Base-by-base conservation (phyloP, 2,797 vertebrate species). In the Sebastes ruberrimus region DNA sequence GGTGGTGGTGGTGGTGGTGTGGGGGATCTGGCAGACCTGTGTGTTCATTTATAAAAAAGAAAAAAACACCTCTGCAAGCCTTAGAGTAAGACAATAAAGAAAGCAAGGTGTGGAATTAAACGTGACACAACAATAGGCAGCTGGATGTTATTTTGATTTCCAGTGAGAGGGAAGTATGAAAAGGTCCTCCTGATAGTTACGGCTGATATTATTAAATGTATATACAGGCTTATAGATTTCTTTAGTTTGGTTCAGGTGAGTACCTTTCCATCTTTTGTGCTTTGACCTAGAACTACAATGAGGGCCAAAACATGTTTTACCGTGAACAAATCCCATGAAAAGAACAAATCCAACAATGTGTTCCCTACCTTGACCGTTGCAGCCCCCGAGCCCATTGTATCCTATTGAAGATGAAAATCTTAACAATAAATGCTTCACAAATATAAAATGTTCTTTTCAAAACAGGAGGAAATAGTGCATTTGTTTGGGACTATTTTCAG, bases 71-170 rank as follows among this genome's bases (percentile, higher is more conserved):
- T 69, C 64, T 65, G 71, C 56, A 30, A 53, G 35, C 28, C 35
- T 68, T 2, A n/a, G 75, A 86, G 74, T 27, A 7, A 60, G 49
- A 85, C 52, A 60, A 71, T 78, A 42, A 70, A 77, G 66, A 46
- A 33, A 49, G 70, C 7, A 28, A 65, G 52, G 33, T 0, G 10
- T 28, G 18, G 73, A 75, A 68, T 84, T 66, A 30, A 74, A 83
- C 2, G 20, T 63, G 57, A 74, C 38, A 62, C 8, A 49, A 76
- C 71, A 76, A 69, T 60, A 20, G 52, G 64, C 32, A 35, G 35
- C 20, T 49, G 49, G 42, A 56, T 66, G 71, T 55, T 3, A 28
- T 27, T 10, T 55, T 80, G 64, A 88, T 89, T 88, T 85, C 77
- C 75, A 56, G 68, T 1, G 80, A 82, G 78, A 76, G 46, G 8